Conservation (phyloP, 2,888 invertebrate genomes). For the Drosophila lacicola region DNA sequence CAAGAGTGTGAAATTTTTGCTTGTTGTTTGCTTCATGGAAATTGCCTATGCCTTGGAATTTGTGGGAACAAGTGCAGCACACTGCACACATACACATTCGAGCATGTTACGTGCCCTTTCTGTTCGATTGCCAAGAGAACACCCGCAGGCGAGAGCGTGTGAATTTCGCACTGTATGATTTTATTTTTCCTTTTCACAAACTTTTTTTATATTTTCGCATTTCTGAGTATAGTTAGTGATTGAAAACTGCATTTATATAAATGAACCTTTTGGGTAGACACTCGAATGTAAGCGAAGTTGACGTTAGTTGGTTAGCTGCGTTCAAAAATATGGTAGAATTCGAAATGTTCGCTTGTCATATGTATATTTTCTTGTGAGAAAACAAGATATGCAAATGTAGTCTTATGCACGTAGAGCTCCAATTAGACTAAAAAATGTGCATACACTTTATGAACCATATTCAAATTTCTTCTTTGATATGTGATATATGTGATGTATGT, state of each 20-base stretch:
- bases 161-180: conserved; percentile 58
- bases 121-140: conserved; percentile 43
- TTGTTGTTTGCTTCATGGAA: conserved; percentile 72
- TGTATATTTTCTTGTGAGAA: too few relatives aligned
- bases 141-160: conserved; percentile 77
- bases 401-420: too few relatives aligned
- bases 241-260: conserved; percentile 9
- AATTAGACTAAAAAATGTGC: too few relatives aligned
- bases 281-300: background rate
- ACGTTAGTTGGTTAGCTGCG: too few relatives aligned
- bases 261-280: background rate
- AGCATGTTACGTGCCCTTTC: conserved; percentile 62
- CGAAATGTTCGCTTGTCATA: background rate
- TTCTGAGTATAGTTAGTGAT: conserved; percentile 11
- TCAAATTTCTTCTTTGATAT: too few relatives aligned
- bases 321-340: background rate
- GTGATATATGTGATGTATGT: too few relatives aligned
- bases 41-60: conserved; percentile 76
- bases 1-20: conserved; percentile 73
- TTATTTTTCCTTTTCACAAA: background rate
- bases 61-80: conserved; percentile 77
- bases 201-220: conserved; percentile 19
- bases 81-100: conserved; percentile 19
- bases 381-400: too few relatives aligned
- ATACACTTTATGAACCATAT: too few relatives aligned